Conservation (phyloP, 2,888 invertebrate genomes). For the Cybosia mesomella region DNA sequence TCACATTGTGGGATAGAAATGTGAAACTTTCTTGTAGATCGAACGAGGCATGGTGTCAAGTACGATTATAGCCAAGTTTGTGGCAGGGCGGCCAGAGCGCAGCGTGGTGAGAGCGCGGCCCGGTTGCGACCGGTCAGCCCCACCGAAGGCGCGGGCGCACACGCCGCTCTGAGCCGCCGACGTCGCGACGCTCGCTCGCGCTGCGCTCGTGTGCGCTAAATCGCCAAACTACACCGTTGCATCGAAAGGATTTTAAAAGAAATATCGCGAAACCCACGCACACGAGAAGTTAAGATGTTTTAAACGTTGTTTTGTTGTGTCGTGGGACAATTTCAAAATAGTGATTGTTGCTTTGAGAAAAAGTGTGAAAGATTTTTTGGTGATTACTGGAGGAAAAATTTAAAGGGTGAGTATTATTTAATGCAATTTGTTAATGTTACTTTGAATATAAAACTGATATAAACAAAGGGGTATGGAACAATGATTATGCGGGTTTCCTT, state of each 20-base stretch:
- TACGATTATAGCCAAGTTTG: conserved; percentile 80
- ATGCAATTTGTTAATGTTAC: conserved; percentile 19
- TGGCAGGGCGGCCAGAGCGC: conserved; percentile 69
- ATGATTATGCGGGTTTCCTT: conserved; percentile 58
- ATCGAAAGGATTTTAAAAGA: conserved; percentile 60
- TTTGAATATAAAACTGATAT: conserved; percentile 20
- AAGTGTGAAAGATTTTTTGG: conserved; percentile 49
- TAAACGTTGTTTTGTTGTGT: conserved; percentile 65
- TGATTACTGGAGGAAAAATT: conserved; percentile 35
- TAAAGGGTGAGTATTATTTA: conserved; percentile 44
- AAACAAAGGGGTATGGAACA: conserved; percentile 43
- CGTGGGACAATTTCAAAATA: conserved; percentile 57
- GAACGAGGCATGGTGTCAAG: conserved; percentile 83
- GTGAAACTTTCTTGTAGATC: conserved; percentile 83
- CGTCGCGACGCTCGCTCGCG: conserved; percentile 82
- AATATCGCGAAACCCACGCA: conserved; percentile 64
- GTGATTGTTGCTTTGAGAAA: conserved; percentile 60
- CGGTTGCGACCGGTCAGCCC: conserved; percentile 86
- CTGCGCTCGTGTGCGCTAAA: conserved; percentile 73
- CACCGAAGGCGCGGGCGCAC: conserved; percentile 78
- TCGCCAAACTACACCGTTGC: conserved; percentile 57
- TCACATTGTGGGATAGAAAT: conserved; percentile 78
- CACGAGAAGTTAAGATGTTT: conserved; percentile 67
- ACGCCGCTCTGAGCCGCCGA: conserved; percentile 81
- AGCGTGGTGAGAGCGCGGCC: conserved; percentile 84